Evolutionary conservation across 2,113 vertebrate species (phyloP).

Genomic region (Gavia stellata): DNA sequence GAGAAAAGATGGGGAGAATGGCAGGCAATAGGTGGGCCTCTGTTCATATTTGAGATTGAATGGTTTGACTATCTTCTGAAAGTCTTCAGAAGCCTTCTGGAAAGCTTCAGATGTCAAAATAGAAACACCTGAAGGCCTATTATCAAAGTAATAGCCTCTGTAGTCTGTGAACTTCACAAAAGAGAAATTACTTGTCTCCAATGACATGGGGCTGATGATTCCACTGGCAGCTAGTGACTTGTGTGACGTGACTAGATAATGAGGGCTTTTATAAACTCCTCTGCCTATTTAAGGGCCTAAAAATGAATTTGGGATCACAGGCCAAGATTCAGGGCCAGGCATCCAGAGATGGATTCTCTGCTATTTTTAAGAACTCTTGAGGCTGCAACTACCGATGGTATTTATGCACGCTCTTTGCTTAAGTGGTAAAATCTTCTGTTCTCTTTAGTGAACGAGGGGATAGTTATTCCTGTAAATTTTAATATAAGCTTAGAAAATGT

Average conservation of each 20-base stretch:
- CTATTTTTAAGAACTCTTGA: constrained; percentile 6
- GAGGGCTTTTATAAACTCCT: background rate
- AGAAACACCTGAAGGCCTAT: background rate
- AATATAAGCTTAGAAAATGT: background rate
- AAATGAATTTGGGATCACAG: background rate
- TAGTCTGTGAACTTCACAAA: background rate
- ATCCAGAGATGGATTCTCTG: background rate
- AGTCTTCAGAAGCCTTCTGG: background rate
- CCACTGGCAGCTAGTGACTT: background rate
- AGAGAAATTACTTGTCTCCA: background rate
- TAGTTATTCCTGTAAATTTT: constrained; percentile 25
- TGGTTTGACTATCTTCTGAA: background rate
- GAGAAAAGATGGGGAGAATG: background rate
- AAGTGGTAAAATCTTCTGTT: background rate
- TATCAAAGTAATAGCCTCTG: background rate
- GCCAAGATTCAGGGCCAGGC: background rate
- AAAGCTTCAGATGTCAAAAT: background rate
- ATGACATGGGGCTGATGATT: background rate
- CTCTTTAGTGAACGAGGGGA: background rate
- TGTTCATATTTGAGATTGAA: background rate
- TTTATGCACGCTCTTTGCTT: background rate
- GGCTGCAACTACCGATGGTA: background rate
- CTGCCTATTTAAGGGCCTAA: constrained; percentile 1
- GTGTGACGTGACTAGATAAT: background rate
- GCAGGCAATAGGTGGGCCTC: background rate